phyloP scores from a whole-genome alignment of 2,113 vertebrate species.

The Antennarius striatus region DNA sequence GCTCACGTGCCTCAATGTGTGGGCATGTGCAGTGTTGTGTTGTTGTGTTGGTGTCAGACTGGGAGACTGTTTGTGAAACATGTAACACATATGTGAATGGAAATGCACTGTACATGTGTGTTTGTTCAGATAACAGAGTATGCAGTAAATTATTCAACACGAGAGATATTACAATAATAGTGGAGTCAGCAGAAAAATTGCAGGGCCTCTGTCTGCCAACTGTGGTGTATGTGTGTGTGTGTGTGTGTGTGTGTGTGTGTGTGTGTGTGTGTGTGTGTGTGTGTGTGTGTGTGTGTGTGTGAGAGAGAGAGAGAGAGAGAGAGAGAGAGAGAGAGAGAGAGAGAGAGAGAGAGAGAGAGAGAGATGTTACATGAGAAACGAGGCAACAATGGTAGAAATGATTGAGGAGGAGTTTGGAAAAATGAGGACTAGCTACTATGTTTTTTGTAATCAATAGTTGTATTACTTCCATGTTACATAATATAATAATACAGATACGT shows the following conservation, averaged over 20 bases:
- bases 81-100: conserved; percentile 37
- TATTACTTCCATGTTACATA: too few species aligned
- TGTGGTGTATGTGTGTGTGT: conserved; percentile 4
- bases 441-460: too few species aligned
- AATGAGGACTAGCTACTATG: too few species aligned
- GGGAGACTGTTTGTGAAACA: conserved; percentile 22
- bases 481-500: too few species aligned
- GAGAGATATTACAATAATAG: conserved; percentile 60
- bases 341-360: not conserved
- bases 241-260: conserved; percentile 7
- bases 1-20: not conserved
- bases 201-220: conserved; percentile 44
- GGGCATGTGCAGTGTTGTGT: not conserved
- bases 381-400: too few species aligned
- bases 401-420: too few species aligned
- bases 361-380: not conserved
- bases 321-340: too few species aligned
- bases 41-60: conserved; percentile 10
- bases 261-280: conserved; percentile 8
- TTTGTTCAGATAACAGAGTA: conserved; percentile 31
- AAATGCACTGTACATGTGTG: conserved; percentile 24
- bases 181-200: conserved; percentile 72
- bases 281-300: conserved; percentile 6
- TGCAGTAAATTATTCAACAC: conserved; percentile 71
- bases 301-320: too few species aligned